Base-by-base conservation (phyloP, 2,888 invertebrate species). In the Tetragonula carbonaria region DNA sequence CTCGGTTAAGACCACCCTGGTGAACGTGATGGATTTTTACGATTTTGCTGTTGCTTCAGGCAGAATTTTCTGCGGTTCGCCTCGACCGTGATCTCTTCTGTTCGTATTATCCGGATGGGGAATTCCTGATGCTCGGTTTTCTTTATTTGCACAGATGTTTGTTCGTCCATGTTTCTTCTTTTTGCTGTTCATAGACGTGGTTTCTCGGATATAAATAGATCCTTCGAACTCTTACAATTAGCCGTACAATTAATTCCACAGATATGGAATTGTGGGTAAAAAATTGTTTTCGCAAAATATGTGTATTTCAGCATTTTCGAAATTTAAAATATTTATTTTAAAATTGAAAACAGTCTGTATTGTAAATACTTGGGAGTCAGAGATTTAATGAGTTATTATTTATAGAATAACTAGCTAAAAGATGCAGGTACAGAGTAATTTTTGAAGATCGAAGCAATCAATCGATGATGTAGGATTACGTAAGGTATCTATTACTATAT, bases 401-500 rank as follows among this genome's bases (percentile, higher is more conserved):
- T 8, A 8, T 11, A 45, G 45, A 45, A 45, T 45, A 45, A 45
- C 8, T 45, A 45, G 45, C 8, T 45, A 45, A 45, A 45, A 45
- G 16, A 14, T 21, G 38, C 21, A 67, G 16, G 16, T 45, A 38
- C 13, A 6, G 14, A 3, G 8, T 8, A 33, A 16, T 57, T 57
- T 57, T 55, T 18, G 71, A 55, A 21, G 28, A 28, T 70, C 23
- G 18, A 3, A 0, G 45, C 11, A 70, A 4, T 18, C 23, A 55
- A 70, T 71, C 59, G 55, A 18, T 55, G 57, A 13, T 50, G 62
- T 21, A 53, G 50, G 57, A 28, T 55, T 45, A 59, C 51, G 65
- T n/a, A 53, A 66, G 68, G 68, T 67, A 51, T 11, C 66, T 57
- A 59, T 81, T 66, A 78, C 85, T 78, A 85, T 23, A 23, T 23